phyloP scores from a whole-genome alignment of 2,113 vertebrate species.

The Psettodes erumei region DNA sequence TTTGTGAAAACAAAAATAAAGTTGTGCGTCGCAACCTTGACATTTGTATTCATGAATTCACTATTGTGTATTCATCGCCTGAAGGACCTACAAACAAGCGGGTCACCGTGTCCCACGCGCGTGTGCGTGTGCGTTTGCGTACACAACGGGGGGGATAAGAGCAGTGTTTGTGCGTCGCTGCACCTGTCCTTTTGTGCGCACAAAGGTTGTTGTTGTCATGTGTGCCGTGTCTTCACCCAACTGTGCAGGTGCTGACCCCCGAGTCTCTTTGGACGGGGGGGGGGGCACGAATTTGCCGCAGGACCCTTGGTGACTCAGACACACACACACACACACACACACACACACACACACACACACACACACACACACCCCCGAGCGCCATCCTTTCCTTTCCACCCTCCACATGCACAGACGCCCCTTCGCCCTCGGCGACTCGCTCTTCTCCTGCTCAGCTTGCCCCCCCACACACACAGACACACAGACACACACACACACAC shows the following conservation, averaged over 20 bases:
- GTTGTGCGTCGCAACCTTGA: conserved; percentile 33
- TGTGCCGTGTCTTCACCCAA: conserved; percentile 43
- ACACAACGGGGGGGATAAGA: conserved; percentile 9
- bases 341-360: too few species aligned
- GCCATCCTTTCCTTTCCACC: too few species aligned
- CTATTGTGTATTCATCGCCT: conserved; percentile 63
- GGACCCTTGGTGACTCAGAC: too few species aligned
- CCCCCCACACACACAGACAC: too few species aligned
- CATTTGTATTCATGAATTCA: conserved; percentile 76
- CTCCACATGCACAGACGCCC: too few species aligned
- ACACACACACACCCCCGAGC: too few species aligned
- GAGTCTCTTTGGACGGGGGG: conserved; percentile 41
- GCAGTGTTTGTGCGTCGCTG: conserved; percentile 21
- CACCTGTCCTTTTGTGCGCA: conserved; percentile 10
- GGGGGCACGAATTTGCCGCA: too few species aligned
- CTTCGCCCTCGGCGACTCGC: too few species aligned
- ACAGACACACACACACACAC: too few species aligned
- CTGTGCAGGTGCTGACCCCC: conserved; percentile 47
- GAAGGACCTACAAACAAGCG: conserved; percentile 62
- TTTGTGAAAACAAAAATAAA: conserved; percentile 51
- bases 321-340: too few species aligned
- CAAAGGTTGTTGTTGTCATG: conserved; percentile 34
- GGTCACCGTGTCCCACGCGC: conserved; percentile 63
- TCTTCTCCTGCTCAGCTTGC: too few species aligned
- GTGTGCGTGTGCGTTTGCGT: conserved; percentile 25